A percentile compares a stretch with the other conserved stretches of the same genome.
phyloP scores from a whole-genome alignment of 2,797 vertebrate species.

The Brachymystax lenok region DNA sequence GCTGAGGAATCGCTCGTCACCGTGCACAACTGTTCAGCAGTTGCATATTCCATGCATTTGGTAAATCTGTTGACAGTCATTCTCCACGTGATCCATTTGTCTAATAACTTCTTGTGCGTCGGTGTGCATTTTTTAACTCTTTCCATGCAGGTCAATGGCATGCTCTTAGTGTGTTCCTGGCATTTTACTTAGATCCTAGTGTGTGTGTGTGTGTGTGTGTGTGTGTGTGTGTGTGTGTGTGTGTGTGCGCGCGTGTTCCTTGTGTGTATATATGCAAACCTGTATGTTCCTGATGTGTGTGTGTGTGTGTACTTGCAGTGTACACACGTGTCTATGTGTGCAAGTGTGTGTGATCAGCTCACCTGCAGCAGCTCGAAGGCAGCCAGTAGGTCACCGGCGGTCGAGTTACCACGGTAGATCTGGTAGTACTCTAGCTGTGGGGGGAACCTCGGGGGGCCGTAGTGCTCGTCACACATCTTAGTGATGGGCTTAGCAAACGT shows the following conservation, averaged over 20 bases:
- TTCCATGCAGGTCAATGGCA: neutral
- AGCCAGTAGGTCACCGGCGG: conserved; percentile 90
- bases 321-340: conserved; percentile 7
- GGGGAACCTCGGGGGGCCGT: conserved; percentile 88
- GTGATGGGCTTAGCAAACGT: conserved; percentile 94
- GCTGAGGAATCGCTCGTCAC: too few species aligned
- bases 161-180: neutral
- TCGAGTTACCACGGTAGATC: conserved; percentile 91
- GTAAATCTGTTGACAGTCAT: neutral
- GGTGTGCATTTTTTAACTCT: neutral
- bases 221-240: neutral
- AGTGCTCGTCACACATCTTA: conserved; percentile 94
- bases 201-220: neutral
- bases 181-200: neutral
- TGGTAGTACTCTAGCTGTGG: conserved; percentile 97
- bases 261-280: neutral
- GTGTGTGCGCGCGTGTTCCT: neutral
- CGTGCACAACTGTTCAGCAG: neutral
- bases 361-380: conserved; percentile 98
- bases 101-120: neutral
- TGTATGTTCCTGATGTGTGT: neutral
- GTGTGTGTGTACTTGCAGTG: conserved; percentile 1
- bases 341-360: conserved; percentile 16
- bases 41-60: conserved; percentile 5
- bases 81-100: neutral